Base-by-base conservation (phyloP, 2,888 invertebrate genomes). In the Platycheirus albimanus region DNA sequence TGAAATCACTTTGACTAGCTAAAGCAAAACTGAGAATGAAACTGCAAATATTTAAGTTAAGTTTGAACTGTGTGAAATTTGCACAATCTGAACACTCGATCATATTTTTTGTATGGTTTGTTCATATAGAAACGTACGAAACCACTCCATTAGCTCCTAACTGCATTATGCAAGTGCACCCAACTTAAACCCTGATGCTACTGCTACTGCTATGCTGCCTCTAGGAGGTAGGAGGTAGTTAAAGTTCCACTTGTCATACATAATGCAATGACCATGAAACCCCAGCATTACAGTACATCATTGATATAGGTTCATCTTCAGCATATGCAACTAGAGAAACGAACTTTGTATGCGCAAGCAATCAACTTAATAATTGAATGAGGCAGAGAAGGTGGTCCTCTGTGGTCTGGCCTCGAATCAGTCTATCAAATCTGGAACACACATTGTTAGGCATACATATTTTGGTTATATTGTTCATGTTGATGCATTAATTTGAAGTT, bases 41-140 rank as follows among this genome's bases (percentile, higher is more conserved):
- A 64, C 33, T 38, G 64, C 64, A 51, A 64, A 64, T 64, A 51
- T 64, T 64, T 64, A 36, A 49, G 11, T 64, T 11, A 63, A 15
- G 36, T 51, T 63, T 20, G 33, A 36, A 13, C 36, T 49, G 47
- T 63, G 47, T 49, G 19, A 64, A 38, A 51, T 49, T 24, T 20
- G 19, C 49, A 51, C 19, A 47, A 24, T 15, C 30, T 11, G 24
- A 24, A 47, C 30, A 30, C 30, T 11, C 13, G 15, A 10, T 43
- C 28, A 10, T 3, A n/a, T 45, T 30, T 28, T 47, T 33, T 19
- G 3, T 47, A 19, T 36, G 8, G 8, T 36, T 36, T 8, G 8
- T 36, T 36, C 36, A 10, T n/a, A n/a, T n/a, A n/a, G n/a, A n/a
- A 11, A 36, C 24, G 24, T 8, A 36, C 36, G 10, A 36, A 36